Evolutionary conservation across 2,797 vertebrate genomes (phyloP).

Genomic region (Arctocebus calabarensis): DNA sequence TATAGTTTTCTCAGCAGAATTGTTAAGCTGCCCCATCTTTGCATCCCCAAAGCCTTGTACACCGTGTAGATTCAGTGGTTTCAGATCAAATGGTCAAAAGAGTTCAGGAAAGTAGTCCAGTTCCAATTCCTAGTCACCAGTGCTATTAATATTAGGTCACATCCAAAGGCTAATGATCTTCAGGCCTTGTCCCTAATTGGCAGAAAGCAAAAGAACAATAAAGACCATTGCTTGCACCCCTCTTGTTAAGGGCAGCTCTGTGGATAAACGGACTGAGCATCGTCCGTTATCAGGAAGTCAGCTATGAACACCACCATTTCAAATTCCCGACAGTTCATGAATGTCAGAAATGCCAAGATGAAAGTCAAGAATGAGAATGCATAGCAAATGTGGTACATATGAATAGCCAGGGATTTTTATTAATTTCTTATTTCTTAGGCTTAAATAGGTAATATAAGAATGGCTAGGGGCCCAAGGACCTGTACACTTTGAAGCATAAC

Average conservation of each 20-base stretch:
- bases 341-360: conserved; percentile 4
- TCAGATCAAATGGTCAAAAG: conserved; percentile 15
- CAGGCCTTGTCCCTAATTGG: neutral
- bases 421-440: neutral
- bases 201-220: conserved; percentile 5
- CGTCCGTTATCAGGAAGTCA: neutral
- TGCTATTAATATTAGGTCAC: neutral
- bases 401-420: neutral
- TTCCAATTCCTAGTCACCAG: neutral
- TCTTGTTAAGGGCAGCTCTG: neutral
- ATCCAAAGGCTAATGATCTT: neutral
- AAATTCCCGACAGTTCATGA: conserved; percentile 16
- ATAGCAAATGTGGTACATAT: neutral
- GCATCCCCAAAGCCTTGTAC: neutral
- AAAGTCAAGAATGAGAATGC: conserved; percentile 19
- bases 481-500: neutral
- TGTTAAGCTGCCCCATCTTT: neutral
- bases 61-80: neutral
- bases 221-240: neutral
- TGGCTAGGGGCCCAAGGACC: neutral
- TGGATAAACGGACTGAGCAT: neutral
- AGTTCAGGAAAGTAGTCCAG: neutral
- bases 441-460: neutral
- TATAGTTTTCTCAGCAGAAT: neutral
- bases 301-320: neutral